Evolutionary conservation across 2,113 vertebrate species (phyloP).

Genomic region (Hipposideros armiger): DNA sequence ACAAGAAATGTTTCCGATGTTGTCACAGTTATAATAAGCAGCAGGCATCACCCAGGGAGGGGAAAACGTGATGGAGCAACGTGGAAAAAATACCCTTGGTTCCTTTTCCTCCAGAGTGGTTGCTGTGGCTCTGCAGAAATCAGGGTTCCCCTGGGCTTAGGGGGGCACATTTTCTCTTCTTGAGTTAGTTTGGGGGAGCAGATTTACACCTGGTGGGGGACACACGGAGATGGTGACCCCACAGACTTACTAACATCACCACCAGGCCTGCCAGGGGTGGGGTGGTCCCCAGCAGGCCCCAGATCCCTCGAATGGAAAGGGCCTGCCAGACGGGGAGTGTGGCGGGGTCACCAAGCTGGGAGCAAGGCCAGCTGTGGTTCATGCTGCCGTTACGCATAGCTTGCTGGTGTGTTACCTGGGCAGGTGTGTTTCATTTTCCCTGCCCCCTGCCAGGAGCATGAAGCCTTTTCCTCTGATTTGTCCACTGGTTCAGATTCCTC

Average conservation of each 20-base stretch:
- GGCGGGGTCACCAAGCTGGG: fast-evolving
- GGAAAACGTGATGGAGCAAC: not conserved
- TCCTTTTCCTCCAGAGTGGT: not conserved
- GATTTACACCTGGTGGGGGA: not conserved
- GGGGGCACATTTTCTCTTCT: not conserved
- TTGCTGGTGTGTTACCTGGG: not conserved
- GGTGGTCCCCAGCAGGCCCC: not conserved
- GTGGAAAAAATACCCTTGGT: not conserved
- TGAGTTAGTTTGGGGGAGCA: constrained; percentile 49
- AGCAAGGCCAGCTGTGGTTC: not conserved
- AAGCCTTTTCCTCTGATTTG: no score
- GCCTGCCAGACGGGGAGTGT: no score
- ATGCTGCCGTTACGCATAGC: fast-evolving
- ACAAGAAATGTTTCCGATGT: constrained; percentile 32
- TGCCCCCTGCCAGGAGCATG: fast-evolving
- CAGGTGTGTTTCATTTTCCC: not conserved
- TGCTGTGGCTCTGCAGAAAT: not conserved
- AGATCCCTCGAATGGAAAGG: not conserved
- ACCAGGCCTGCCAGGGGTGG: not conserved
- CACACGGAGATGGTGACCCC: not conserved
- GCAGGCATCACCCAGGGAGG: not conserved
- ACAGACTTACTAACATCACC: not conserved
- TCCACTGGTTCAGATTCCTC: not conserved
- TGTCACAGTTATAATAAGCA: constrained; percentile 53
- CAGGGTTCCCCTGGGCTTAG: not conserved